Conservation (phyloP, 2,888 invertebrate genomes). For the Ennomos erosarius region DNA sequence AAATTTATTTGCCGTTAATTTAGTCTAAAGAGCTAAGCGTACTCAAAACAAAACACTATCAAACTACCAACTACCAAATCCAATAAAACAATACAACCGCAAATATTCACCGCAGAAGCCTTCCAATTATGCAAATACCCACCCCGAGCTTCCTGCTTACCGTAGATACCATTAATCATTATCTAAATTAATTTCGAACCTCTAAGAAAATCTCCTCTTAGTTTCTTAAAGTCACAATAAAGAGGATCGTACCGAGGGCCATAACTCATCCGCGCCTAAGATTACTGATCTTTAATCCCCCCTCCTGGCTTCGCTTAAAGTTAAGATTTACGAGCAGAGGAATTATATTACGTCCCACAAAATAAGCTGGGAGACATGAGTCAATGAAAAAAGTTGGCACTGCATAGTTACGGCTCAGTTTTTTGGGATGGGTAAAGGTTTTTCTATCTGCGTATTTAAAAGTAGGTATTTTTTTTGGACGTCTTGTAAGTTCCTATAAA, state of each 20-base stretch:
- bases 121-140: conserved; percentile 78
- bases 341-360: conserved; percentile 87
- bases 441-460: too few relatives aligned
- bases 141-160: conserved; percentile 64
- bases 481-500: too few relatives aligned
- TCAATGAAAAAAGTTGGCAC: conserved; percentile 79
- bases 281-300: conserved; percentile 92
- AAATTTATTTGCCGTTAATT: too few relatives aligned
- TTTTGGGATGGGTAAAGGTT: too few relatives aligned
- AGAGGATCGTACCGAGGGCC: conserved; percentile 81
- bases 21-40: too few relatives aligned
- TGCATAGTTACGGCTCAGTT: conserved; percentile 15
- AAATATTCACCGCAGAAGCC: conserved; percentile 49
- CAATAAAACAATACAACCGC: conserved; percentile 42
- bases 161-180: conserved; percentile 81
- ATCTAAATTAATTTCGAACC: conserved; percentile 85
- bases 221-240: conserved; percentile 86
- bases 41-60: conserved; percentile 19
- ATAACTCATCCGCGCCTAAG: conserved; percentile 89
- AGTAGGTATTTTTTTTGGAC: too few relatives aligned
- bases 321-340: conserved; percentile 89
- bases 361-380: conserved; percentile 62
- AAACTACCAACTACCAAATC: conserved; percentile 42
- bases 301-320: conserved; percentile 88
- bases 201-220: conserved; percentile 83